phyloP scores from a whole-genome alignment of 2,113 vertebrate genomes.

The Equus quagga region DNA sequence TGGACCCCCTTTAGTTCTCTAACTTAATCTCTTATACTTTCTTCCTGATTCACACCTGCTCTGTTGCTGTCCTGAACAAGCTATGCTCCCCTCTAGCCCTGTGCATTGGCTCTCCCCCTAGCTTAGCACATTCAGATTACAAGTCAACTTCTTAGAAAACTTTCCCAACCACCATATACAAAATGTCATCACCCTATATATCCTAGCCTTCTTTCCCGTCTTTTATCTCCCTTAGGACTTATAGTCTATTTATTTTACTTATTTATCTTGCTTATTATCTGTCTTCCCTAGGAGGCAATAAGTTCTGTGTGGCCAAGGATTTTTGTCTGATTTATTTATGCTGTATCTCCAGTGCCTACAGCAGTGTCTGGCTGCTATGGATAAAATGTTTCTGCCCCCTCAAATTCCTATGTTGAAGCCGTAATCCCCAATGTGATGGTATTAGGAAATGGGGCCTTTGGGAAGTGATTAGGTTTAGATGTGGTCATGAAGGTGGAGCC shows the following conservation, averaged over 20 bases:
- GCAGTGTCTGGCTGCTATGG: neutral
- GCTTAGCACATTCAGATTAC: neutral
- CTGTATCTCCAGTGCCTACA: neutral
- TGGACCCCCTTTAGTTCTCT: neutral
- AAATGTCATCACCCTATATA: neutral
- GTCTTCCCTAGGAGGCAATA: neutral
- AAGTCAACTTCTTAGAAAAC: neutral
- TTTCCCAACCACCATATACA: neutral
- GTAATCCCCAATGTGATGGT: neutral
- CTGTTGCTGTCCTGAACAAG: neutral
- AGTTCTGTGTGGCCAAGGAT: neutral
- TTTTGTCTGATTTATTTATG: neutral
- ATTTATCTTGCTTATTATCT: neutral
- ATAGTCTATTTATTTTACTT: neutral
- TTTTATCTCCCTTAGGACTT: neutral
- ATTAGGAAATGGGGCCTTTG: neutral
- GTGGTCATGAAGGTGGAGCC: neutral
- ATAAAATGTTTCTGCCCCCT: neutral
- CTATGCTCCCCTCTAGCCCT: neutral
- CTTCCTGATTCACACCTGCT: neutral
- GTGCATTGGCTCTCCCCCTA: neutral
- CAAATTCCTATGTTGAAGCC: neutral
- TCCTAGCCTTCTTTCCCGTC: neutral
- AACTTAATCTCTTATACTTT: neutral
- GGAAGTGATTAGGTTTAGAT: neutral